phyloP scores from a whole-genome alignment of 2,888 invertebrate species.

The Philhelius pedissequus region DNA sequence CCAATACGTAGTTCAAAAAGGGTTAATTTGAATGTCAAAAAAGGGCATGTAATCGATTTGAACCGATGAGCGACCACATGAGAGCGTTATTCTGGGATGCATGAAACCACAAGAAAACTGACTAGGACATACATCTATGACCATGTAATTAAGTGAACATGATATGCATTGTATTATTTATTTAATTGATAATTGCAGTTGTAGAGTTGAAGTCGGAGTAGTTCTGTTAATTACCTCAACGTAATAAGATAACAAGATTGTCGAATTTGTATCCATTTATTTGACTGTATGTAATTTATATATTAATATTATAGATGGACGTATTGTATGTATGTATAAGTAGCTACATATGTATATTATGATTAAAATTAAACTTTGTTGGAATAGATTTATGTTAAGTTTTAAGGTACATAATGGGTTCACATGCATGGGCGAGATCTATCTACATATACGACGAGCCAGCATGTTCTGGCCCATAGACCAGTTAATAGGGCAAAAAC shows the following conservation, averaged over 20 bases:
- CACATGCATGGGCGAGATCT: no score
- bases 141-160: background rate
- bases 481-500: no score
- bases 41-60: slow-evolving; percentile 59
- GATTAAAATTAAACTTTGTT: no score
- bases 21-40: slow-evolving; percentile 58
- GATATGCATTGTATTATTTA: background rate
- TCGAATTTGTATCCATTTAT: background rate
- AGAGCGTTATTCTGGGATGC: slow-evolving; percentile 6
- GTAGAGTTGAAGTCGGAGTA: background rate
- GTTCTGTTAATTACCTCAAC: no score
- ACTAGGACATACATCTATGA: background rate
- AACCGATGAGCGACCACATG: slow-evolving; percentile 34
- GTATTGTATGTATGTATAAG: no score
- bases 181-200: slow-evolving; percentile 15
- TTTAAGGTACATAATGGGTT: no score
- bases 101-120: slow-evolving; percentile 43
- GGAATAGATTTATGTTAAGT: no score
- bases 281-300: no score
- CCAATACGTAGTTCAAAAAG: slow-evolving; percentile 11
- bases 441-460: no score
- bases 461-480: no score
- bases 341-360: no score
- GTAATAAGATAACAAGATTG: background rate
- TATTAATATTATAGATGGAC: no score